Base-by-base conservation (phyloP, 2,113 vertebrate species). In the Nestor notabilis region DNA sequence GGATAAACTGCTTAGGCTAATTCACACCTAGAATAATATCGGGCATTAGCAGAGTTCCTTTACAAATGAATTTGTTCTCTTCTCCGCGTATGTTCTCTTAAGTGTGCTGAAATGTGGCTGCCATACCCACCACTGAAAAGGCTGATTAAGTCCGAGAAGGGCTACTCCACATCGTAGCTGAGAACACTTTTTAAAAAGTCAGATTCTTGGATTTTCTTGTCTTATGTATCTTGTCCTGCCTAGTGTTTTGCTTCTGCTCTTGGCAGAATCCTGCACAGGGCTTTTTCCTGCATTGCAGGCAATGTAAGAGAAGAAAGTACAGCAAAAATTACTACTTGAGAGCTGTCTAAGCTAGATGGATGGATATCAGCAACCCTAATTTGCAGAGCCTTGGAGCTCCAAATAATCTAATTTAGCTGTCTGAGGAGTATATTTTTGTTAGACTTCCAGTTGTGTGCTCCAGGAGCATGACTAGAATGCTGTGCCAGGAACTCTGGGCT, bases 1-100 rank as follows among this genome's bases (percentile, higher is more conserved):
- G 5, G 47, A 52, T 93, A 91, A 94, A 44, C 61, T 87, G 24
- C 58, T 95, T 79, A 37, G 10, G 52, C 64, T 92, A 88, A 89
- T 93, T 95, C 83, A 93, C 89, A 81, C 92, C 80, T 96, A 60
- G 78, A 93, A 77, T 78, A 87, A 71, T 75, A 63, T 33, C 27
- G 71, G 29, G 43, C 19, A 28, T 25, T 46, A 70, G 41, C 25
- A 28, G 47, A 93, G 72, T 55, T 93, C 49, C 68, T 90, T 68
- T 83, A 66, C 18, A 39, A 87, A 44, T 80, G 58, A 53, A 39
- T 92, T 88, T 74, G 4, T 77, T 83, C 46, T 93, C 12, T 91
- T 88, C 87, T 79, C 41, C 23, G 24, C 7, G 6, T 41, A 13
- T 52, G 28, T 76, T 95, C 28, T 71, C 21, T 77, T 66, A 81